Evolutionary conservation across 2,888 invertebrate species (phyloP).

Genomic region (Lacanobia oleracea): DNA sequence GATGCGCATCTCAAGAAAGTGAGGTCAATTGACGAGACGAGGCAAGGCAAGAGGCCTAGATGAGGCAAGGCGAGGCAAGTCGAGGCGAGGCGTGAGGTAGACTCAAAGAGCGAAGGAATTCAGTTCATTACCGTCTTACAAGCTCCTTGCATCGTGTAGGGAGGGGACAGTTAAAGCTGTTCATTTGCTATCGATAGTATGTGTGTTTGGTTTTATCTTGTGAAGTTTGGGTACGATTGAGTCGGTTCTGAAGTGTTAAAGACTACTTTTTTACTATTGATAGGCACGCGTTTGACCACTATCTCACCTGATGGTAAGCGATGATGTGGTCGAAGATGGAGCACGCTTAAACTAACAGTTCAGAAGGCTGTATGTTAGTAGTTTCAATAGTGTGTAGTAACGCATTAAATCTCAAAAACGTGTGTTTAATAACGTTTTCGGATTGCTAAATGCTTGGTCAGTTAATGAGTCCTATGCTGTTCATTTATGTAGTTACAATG

Average conservation of each 20-base stretch:
- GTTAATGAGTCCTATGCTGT: not conserved
- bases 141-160: constrained; percentile 70
- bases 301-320: too few species aligned
- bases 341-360: too few species aligned
- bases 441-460: not conserved
- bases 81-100: constrained; percentile 65
- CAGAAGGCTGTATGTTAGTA: not conserved
- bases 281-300: too few species aligned
- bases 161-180: constrained; percentile 56
- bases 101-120: constrained; percentile 81
- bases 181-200: constrained; percentile 55
- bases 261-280: too few species aligned
- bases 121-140: constrained; percentile 88
- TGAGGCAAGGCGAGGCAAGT: constrained; percentile 47
- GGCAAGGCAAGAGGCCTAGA: constrained; percentile 43
- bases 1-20: constrained; percentile 67
- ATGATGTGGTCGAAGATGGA: too few species aligned
- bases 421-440: not conserved
- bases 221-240: not conserved
- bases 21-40: constrained; percentile 63
- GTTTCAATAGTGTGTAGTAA: not conserved
- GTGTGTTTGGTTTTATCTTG: not conserved
- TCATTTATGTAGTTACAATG: constrained; percentile 8
- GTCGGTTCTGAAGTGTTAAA: too few species aligned
- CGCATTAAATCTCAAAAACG: not conserved